Evolutionary conservation across 1,140 invertebrate species (phyloP), one percentile per base, ranked within the genome.

Genomic region (Rhagoletis zephyria): DNA sequence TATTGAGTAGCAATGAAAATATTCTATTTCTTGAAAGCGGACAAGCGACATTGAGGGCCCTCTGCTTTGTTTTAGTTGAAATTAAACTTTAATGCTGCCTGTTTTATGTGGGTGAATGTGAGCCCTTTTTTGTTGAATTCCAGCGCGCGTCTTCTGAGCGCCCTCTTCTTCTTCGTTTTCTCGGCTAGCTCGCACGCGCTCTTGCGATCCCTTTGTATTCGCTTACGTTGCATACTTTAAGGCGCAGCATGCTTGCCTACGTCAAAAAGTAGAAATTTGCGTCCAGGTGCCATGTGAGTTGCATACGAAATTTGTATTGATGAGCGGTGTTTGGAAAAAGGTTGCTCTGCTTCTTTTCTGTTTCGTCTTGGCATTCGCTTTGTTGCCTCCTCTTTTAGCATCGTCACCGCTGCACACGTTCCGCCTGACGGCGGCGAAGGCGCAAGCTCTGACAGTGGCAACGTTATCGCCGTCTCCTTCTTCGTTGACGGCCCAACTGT

Each of bases 221-320:
- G 30, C 64, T n/a, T 16, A 5, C 7, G 48, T 81, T 81, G 74
- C 74, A 81, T 56, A 9, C 7, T 19, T 19, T 16, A 56, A 30
- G 74, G n/a, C 16, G n/a, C 48, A 63, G 12, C 61, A 63, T 30
- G 14, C 74, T 30, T 81, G 74, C 48, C 9, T 81, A 48, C 74
- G 74, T 48, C 74, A 6, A 81, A 51, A 81, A 81, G 74, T 81
- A 81, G 74, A 81, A 45, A 56, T 56, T 81, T 59, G 74, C 48
- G 48, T 42, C 64, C 64, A 30, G 4, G 48, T 56, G 48, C 14
- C 74, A 81, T 81, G 51, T 81, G 74, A 51, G 45, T 30, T 56
- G 74, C 74, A 81, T 81, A 81, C 48, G 6, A 81, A 77, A 19
- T 81, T 51, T 14, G 70, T 51, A 81, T 81, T 81, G 48, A 81